Conservation (phyloP, 2,888 invertebrate genomes). For the Oxytorus armatus region DNA sequence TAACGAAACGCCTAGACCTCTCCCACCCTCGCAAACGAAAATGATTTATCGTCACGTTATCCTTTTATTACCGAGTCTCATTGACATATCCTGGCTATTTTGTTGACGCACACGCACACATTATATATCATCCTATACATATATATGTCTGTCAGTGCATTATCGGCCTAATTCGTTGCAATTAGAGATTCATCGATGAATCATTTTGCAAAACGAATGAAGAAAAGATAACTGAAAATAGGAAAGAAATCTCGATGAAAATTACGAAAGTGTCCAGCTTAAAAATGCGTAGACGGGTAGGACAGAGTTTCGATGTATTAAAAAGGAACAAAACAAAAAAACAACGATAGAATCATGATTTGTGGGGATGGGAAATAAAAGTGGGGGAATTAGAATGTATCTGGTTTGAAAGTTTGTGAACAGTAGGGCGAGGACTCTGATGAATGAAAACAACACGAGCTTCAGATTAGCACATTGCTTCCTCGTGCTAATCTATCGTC, state of each 20-base stretch:
- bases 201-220: background rate
- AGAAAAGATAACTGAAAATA: background rate
- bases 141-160: conserved; percentile 5
- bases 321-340: too few species aligned
- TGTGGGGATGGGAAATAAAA: too few species aligned
- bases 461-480: too few species aligned
- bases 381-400: too few species aligned
- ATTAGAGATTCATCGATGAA: conserved; percentile 14
- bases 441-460: too few species aligned
- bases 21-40: conserved; percentile 71
- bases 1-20: conserved; percentile 77
- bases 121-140: conserved; percentile 15
- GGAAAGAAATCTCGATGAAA: background rate
- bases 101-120: conserved; percentile 16
- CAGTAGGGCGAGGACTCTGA: too few species aligned
- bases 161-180: conserved; percentile 29
- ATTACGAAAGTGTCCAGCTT: background rate
- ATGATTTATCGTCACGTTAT: conserved; percentile 63
- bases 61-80: conserved; percentile 22
- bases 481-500: too few species aligned
- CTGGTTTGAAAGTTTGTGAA: too few species aligned
- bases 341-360: too few species aligned
- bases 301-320: background rate
- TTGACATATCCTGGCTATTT: conserved; percentile 56
- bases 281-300: background rate